Evolutionary conservation across 1,140 invertebrate genomes (phyloP).

Genomic region (Temnothorax curvispinosus): DNA sequence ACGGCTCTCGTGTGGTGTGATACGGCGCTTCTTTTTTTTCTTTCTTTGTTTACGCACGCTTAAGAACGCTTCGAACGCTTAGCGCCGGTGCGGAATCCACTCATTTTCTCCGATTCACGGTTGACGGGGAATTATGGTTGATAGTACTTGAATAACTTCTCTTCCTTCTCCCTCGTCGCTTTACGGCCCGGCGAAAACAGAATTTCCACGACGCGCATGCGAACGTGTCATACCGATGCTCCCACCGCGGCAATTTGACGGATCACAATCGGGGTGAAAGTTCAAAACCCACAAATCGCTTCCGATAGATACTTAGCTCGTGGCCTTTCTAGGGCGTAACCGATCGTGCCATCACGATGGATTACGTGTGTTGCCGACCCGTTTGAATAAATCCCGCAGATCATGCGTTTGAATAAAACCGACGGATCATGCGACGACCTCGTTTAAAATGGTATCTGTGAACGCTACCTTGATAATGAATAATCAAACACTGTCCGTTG

Average conservation of each 20-base stretch:
- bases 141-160: conserved; percentile 12
- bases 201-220: not conserved
- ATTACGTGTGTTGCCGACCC: not conserved
- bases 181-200: not conserved
- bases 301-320: not conserved
- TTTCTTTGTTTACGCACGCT: conserved; percentile 12
- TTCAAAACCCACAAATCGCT: conserved; percentile 39
- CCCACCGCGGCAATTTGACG: conserved; percentile 20
- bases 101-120: conserved; percentile 7
- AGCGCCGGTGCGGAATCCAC: not conserved
- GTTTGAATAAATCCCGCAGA: not conserved
- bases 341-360: not conserved
- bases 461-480: conserved; percentile 8
- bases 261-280: conserved; percentile 35
- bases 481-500: not conserved
- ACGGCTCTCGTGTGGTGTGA: not conserved
- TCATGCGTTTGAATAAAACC: not conserved
- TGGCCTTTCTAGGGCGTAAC: conserved; percentile 21
- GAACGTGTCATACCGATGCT: not conserved
- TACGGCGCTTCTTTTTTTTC: not conserved
- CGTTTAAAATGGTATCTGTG: not conserved
- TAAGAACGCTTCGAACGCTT: not conserved
- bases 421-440: not conserved
- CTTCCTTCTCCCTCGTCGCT: not conserved
- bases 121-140: conserved; percentile 23